Base-by-base conservation (phyloP, 1,140 invertebrate genomes). In the Apocrypta bakeri region DNA sequence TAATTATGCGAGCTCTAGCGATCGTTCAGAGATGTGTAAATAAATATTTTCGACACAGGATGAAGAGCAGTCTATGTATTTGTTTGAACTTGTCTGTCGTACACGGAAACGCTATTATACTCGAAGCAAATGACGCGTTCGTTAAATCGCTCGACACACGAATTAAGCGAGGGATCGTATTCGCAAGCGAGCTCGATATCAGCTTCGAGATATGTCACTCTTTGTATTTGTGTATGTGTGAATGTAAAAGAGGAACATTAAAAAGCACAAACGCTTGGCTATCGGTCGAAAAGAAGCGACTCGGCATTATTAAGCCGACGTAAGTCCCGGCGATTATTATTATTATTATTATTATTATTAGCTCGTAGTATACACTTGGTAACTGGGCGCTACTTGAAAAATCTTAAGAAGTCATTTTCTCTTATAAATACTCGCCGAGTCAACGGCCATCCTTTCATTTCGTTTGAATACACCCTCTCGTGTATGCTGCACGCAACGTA, bases 1-100 rank as follows among this genome's bases (percentile, higher is more conserved):
- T 79, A 79, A 72, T 79, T 61, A 79, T 79, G 68, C 78, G 42
- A 77, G 17, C 29, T 2, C 73, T 6, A 63, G 29, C 29, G 17
- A 78, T 78, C 61, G n/a, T 12, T 78, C 33, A 56, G 27, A 69
- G 37, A 29, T 25, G 9, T 25, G 68, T 27, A 42, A 79, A 71
- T 79, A 79, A 79, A 61, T 61, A 79, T 71, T 64, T 11, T 63
- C 61, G 33, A 37, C 3, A 68, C 33, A 37, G 9, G 33, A n/a
- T 37, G 33, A 2, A 37, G 33, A 37, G 33, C 33, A 4, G 2
- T 37, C 9, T 37, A 37, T 9, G 33, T 9, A 4, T 37, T 9
- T 37, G 2, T 37, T 9, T 9, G 33, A 37, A 9, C 33, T 9
- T 37, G 3, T 37, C 33, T 37, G 2, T 37, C 2, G 9, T 37